Evolutionary conservation across 2,797 vertebrate species (phyloP).

Genomic region (Coendou prehensilis): DNA sequence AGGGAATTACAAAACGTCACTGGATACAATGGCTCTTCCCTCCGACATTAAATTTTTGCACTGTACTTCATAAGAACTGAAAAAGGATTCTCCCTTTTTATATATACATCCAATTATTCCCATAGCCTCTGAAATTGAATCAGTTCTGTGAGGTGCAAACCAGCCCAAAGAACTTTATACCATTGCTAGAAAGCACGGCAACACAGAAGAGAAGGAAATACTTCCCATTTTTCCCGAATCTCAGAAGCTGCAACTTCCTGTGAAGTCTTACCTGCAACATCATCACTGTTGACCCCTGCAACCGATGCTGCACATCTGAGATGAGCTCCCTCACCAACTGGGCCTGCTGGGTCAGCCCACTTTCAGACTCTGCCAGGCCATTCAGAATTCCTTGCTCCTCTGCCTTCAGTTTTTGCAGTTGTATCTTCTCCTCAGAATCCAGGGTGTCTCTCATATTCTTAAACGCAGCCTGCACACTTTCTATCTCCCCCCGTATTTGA

Average conservation of each 20-base stretch:
- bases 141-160: neutral
- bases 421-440: neutral
- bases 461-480: neutral
- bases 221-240: neutral
- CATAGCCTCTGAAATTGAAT: neutral
- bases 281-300: neutral
- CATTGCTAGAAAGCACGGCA: neutral
- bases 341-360: neutral
- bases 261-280: conserved; percentile 72
- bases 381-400: neutral
- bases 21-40: neutral
- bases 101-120: neutral
- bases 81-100: neutral
- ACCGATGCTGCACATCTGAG: neutral
- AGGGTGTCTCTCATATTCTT: neutral
- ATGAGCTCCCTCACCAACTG: neutral
- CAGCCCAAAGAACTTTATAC: neutral
- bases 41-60: neutral
- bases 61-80: neutral
- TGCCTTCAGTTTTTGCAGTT: neutral
- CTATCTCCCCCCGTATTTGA: neutral
- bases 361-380: neutral
- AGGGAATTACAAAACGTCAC: neutral
- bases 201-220: neutral
- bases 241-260: neutral